Evolutionary conservation across 2,113 vertebrate species (phyloP), one percentile per base, ranked within the genome.

Genomic region (Hirundichthys speculiger): DNA sequence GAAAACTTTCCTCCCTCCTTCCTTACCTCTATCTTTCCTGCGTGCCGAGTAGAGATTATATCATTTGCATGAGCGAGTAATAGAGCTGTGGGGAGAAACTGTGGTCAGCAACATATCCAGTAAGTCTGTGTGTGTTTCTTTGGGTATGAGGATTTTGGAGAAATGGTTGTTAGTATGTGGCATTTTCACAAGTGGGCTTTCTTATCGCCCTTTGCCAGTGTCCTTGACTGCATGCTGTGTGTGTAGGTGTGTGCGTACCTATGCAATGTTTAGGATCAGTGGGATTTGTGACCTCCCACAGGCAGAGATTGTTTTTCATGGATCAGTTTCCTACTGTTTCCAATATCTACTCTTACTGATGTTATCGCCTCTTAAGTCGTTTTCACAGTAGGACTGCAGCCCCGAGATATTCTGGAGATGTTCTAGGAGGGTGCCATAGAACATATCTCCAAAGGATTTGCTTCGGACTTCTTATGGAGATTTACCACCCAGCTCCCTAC

Each of bases 51-150:
- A 39, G 20, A 80, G 70, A 85, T 77, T 46, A 69, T 65, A 79
- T 84, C 78, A 64, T 78, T 69, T 80, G 77, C 55, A 68, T 60
- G 64, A 62, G 54, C 68, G 53, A 61, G 67, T 64, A 69, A 66
- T 56, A 27, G 57, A 72, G 53, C 74, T 45, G 51, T 49, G 50
- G 50, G 65, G 46, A 51, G 42, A 77, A 21, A 18, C 58, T 47
- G 19, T 53, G 56, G 52, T 46, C 60, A 72, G 39, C 66, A 49
- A n/a, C 34, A 10, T 40, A 39, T 34, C 18, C 25, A 2, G n/a
- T 52, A n/a, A n/a, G n/a, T n/a, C 8, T 55, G 54, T 64, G 25
- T 51, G 46, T 46, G 15, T 45, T 15, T 40, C 16, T 25, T 2
- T 14, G 10, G 2, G 4, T 12, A 22, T 13, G 3, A 9, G 41